A percentile compares a stretch with the other conserved stretches of the same genome.
These are phyloP conservation scores for Nymphalis urticae DNA, from an alignment of 2,888 invertebrate species.

Conservation along the genomic window DNA sequence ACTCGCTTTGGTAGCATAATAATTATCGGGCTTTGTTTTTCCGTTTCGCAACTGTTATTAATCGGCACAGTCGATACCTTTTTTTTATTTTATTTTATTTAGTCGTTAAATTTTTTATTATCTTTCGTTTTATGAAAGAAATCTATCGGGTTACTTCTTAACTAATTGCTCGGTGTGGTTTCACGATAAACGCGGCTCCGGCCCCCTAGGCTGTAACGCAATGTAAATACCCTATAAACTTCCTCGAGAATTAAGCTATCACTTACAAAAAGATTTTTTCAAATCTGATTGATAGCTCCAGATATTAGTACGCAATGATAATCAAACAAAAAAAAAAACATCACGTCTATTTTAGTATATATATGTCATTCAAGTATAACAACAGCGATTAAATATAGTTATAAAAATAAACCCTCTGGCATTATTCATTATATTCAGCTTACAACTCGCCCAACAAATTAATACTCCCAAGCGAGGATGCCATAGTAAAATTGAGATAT, in stretches of 20 bases:
- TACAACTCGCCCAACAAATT: conserved; percentile 60
- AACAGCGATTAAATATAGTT: neutral
- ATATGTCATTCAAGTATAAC: neutral
- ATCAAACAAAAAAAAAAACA: no score
- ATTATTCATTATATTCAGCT: conserved; percentile 45
- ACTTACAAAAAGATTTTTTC: neutral
- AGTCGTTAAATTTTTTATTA: neutral
- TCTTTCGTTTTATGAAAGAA: neutral
- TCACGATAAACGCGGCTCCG: no score
- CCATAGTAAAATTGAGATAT: conserved; percentile 71
- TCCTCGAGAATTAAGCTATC: no score
- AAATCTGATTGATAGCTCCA: no score
- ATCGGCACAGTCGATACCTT: conserved; percentile 46
- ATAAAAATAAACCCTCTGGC: conserved; percentile 6
- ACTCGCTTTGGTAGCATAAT: conserved; percentile 76
- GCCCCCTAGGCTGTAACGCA: no score
- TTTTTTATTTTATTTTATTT: conserved; percentile 5
- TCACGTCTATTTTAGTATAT: no score
- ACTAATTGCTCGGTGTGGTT: no score
- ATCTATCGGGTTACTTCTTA: no score
- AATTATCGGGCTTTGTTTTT: conserved; percentile 71
- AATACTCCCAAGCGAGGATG: conserved; percentile 62
- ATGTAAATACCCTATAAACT: no score
- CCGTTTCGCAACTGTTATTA: conserved; percentile 57
- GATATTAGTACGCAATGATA: no score